A percentile compares a stretch with the other conserved stretches of the same genome.
Conservation (phyloP, 2,113 vertebrate species). For the Pterocles orientalis region DNA sequence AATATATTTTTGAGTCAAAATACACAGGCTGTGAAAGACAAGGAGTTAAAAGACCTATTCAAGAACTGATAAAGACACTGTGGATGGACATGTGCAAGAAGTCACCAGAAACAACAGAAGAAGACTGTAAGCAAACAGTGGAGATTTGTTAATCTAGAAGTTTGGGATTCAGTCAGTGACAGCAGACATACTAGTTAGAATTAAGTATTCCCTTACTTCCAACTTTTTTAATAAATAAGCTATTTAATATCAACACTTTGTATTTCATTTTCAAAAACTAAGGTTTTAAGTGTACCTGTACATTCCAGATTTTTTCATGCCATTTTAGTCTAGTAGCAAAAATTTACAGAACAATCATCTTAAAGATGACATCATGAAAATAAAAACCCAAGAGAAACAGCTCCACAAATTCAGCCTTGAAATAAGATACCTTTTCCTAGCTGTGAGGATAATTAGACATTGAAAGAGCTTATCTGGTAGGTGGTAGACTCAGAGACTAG, state of each 20-base stretch:
- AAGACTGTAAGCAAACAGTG: accelerated
- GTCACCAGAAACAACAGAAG: not conserved
- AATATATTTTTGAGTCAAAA: not conserved
- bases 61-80: not conserved
- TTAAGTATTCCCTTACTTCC: not conserved
- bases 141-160: not conserved
- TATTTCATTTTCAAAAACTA: not conserved
- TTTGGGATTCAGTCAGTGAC: not conserved
- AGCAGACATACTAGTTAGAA: not conserved
- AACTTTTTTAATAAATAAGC: not conserved
- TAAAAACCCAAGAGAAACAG: not conserved
- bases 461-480: constrained; percentile 5
- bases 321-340: not conserved
- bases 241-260: not conserved
- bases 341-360: not conserved
- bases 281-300: not conserved
- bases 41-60: not conserved
- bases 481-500: not conserved
- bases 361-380: not conserved
- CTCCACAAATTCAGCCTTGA: not conserved
- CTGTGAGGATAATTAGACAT: not conserved
- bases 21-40: not conserved
- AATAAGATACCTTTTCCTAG: not conserved
- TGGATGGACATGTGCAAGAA: not conserved
- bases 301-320: not conserved